Evolutionary conservation across 2,797 vertebrate genomes (phyloP), one percentile per base, ranked within the genome.

Genomic region (Austrolebias charrua): DNA sequence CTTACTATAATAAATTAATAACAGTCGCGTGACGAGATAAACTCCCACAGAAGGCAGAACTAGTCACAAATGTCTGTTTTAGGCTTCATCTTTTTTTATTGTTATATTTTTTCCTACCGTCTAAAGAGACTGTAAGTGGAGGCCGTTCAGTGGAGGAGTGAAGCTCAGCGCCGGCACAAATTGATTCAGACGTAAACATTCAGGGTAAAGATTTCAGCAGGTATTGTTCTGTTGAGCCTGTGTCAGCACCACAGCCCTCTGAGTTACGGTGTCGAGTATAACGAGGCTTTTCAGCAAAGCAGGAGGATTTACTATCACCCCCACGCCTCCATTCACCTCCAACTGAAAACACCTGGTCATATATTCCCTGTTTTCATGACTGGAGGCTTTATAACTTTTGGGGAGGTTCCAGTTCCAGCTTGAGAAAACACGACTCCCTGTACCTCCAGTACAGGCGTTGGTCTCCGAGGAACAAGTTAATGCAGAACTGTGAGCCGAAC

Each of bases 331-430:
- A 63, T 85, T 85, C 72, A 82, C 75, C 71, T 77, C 61, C 75
- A 80, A 81, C 84, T 85, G 63, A 88, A 87, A 90, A 82, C 88
- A 90, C 86, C 86, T 89, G 84, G 82, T 75, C 67, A 57, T 65
- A 62, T 76, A 75, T 80, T 63, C 66, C 55, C 78, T 44, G 55
- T 53, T 57, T 86, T 81, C 84, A 84, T 76, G 78, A 77, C 78
- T 67, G 64, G 31, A 64, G 49, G 13, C 63, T 87, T 84, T 83
- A 82, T 72, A 52, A 79, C 64, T 75, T n/a, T 63, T 74, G 73
- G 76, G 61, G 53, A 24, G 59, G 28, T 59, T 86, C 80, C 79
- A 82, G 67, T 31, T 65, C 43, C 63, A 60, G 56, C 57, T 61
- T 80, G 67, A 69, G 60, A 81, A 79, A 79, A 71, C 61, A 69